A percentile compares a stretch with the other conserved stretches of the same genome.
Conservation (phyloP, 2,113 vertebrate genomes). For the Meles meles region DNA sequence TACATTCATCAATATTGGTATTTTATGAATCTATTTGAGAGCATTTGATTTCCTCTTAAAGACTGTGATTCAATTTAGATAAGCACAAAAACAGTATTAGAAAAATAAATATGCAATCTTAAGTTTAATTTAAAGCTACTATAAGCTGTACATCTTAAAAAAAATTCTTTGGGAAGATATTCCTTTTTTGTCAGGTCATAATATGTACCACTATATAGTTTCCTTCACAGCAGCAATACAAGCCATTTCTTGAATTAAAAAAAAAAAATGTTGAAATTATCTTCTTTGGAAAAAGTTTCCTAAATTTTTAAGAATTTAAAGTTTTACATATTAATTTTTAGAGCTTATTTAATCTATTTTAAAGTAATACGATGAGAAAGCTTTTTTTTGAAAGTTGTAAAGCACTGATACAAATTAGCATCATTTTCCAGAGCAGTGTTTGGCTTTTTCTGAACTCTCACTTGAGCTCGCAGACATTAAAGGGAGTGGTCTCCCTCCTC, state of each 20-base stretch:
- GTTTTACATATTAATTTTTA: slow-evolving; percentile 30
- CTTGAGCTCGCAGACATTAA: neutral
- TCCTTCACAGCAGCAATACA: slow-evolving; percentile 32
- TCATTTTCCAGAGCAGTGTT: neutral
- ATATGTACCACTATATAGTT: neutral
- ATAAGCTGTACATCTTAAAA: slow-evolving; percentile 22
- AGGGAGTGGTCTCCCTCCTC: too few species aligned
- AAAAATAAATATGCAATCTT: slow-evolving; percentile 51
- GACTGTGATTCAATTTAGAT: slow-evolving; percentile 30
- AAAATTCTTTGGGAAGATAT: neutral
- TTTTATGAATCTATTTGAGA: slow-evolving; percentile 18
- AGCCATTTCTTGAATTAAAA: slow-evolving; percentile 35
- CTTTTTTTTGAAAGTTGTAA: neutral
- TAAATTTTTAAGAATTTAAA: slow-evolving; percentile 39
- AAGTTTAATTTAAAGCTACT: slow-evolving; percentile 34
- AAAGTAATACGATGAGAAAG: slow-evolving; percentile 32
- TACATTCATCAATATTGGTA: neutral
- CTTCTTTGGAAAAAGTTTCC: slow-evolving; percentile 38
- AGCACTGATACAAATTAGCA: neutral
- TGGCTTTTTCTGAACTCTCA: neutral
- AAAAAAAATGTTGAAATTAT: slow-evolving; percentile 21
- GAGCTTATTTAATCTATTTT: slow-evolving; percentile 35
- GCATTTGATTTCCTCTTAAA: slow-evolving; percentile 36
- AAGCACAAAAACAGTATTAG: slow-evolving; percentile 55
- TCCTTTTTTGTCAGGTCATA: slow-evolving; percentile 36